Conservation (phyloP, 2,888 invertebrate species). For the Apamea sordens region DNA sequence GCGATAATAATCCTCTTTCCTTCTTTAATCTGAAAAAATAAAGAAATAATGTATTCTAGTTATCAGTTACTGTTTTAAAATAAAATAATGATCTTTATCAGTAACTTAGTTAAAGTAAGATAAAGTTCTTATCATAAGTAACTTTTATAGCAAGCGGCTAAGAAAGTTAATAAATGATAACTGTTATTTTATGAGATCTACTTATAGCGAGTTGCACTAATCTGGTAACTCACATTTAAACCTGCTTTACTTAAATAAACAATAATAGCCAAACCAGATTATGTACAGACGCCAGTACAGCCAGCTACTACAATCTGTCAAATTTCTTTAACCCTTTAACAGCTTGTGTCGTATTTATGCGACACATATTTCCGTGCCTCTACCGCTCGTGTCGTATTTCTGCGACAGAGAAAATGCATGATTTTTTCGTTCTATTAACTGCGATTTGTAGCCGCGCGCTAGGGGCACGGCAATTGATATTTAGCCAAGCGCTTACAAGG, state of each 20-base stretch:
- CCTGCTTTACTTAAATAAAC: neutral
- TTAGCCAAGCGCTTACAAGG: no score
- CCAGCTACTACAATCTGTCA: no score
- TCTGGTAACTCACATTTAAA: neutral
- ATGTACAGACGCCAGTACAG: neutral
- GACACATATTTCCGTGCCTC: no score
- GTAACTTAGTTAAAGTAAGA: neutral
- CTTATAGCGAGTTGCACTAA: neutral
- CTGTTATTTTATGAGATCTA: neutral
- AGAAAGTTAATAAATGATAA: constrained; percentile 3
- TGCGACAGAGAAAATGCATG: no score
- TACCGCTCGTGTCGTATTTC: no score
- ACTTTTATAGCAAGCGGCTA: constrained; percentile 10
- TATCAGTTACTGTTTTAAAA: neutral
- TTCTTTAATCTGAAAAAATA: constrained; percentile 92
- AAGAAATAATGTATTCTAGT: constrained; percentile 2
- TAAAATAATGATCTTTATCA: neutral
- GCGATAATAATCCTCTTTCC: constrained; percentile 95
- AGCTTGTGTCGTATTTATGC: no score
- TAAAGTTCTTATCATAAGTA: neutral
- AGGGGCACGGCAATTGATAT: no score
- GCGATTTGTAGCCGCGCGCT: no score
- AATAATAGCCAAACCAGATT: neutral
- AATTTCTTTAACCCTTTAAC: no score
- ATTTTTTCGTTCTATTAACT: no score